Conservation (phyloP, 2,113 vertebrate genomes). For the Eudyptes chrysolophus region DNA sequence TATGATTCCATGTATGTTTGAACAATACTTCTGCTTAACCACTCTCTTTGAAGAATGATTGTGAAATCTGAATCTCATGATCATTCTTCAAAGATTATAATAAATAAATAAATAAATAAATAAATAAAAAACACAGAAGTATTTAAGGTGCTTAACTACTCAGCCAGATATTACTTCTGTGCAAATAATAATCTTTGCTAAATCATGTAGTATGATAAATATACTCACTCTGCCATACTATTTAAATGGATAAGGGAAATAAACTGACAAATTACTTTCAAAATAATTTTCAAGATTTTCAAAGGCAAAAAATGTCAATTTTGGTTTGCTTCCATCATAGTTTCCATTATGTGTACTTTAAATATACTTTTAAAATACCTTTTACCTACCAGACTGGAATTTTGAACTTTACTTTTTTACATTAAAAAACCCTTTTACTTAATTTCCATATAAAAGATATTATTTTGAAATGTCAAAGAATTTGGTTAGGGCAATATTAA, state of each 20-base stretch:
- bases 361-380: background rate
- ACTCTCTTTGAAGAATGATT: background rate
- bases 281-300: background rate
- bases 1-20: background rate
- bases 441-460: background rate
- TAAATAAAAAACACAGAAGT: background rate
- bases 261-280: background rate
- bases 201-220: background rate
- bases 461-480: background rate
- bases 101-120: background rate
- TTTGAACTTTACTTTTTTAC: background rate
- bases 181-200: background rate
- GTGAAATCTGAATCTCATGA: background rate
- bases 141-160: background rate
- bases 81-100: background rate
- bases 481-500: background rate
- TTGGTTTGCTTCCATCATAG: background rate
- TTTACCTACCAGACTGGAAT: background rate
- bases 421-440: rapidly evolving
- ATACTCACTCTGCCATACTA: background rate
- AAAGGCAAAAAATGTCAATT: background rate
- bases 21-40: background rate
- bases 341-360: background rate
- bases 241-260: background rate
- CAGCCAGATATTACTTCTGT: background rate